Evolutionary conservation across 2,113 vertebrate species (phyloP).

Genomic region (Chrysochloris asiatica): DNA sequence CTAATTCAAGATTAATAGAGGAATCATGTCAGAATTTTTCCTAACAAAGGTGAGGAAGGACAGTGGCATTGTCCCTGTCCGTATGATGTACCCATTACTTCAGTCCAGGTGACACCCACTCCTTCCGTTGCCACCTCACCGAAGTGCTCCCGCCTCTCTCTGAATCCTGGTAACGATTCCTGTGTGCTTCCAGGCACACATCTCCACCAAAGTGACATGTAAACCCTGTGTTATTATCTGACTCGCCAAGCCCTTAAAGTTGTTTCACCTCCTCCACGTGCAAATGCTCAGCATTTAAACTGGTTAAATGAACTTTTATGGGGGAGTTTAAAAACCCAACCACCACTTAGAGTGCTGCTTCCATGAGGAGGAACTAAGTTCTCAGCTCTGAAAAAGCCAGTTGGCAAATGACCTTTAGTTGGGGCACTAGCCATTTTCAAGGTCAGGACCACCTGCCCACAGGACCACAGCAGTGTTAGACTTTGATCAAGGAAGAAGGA

Average conservation of each 20-base stretch:
- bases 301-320: neutral
- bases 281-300: neutral
- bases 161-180: neutral
- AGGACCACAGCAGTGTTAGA: neutral
- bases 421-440: neutral
- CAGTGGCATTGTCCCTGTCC: neutral
- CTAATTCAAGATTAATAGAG: neutral
- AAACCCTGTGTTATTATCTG: neutral
- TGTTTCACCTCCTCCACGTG: neutral
- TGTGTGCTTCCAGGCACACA: rapidly evolving
- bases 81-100: neutral
- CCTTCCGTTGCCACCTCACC: neutral
- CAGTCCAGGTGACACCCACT: neutral
- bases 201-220: neutral
- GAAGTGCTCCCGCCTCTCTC: neutral
- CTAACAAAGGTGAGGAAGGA: neutral
- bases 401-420: neutral
- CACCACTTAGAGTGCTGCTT: neutral
- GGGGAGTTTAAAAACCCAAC: neutral
- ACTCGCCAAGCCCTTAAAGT: neutral
- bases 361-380: neutral
- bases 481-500: neutral
- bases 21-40: neutral
- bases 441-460: neutral
- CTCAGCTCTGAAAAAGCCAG: neutral